Evolutionary conservation across 1,140 invertebrate species (phyloP).

Genomic region (Agrypnia vestita): DNA sequence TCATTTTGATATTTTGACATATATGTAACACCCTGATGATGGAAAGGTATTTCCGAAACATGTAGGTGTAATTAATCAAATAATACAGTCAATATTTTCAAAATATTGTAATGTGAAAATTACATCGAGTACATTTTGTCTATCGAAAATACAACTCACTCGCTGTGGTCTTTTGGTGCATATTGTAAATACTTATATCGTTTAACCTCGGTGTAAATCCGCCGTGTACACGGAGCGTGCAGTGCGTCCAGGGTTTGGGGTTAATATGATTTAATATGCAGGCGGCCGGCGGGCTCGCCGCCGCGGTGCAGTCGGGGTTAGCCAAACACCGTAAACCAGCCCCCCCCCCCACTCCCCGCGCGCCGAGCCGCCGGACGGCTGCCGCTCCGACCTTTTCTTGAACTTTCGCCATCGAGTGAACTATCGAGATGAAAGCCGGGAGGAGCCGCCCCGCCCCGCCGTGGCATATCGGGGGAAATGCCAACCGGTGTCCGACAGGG

Average conservation of each 20-base stretch:
- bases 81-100: too few relatives aligned
- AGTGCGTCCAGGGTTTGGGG: conserved; percentile 1
- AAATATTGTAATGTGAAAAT: too few relatives aligned
- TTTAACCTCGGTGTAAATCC: too few relatives aligned
- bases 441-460: background rate
- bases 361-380: too few relatives aligned
- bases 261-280: conserved; percentile 33
- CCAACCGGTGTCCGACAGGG: background rate
- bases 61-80: too few relatives aligned
- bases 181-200: too few relatives aligned
- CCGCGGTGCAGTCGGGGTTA: conserved; percentile 47
- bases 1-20: too few relatives aligned
- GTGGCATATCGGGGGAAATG: conserved; percentile 10
- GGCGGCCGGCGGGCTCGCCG: background rate
- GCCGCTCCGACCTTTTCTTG: background rate
- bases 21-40: too few relatives aligned
- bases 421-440: conserved; percentile 13
- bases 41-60: too few relatives aligned
- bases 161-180: background rate
- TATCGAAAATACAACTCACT: too few relatives aligned
- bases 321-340: conserved; percentile 51
- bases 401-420: background rate
- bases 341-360: background rate
- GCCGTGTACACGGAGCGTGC: background rate
- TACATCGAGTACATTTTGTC: too few relatives aligned